These are phyloP conservation scores for Lipotes vexillifer DNA, from an alignment of 2,113 vertebrate species.

Conservation along the genomic window DNA sequence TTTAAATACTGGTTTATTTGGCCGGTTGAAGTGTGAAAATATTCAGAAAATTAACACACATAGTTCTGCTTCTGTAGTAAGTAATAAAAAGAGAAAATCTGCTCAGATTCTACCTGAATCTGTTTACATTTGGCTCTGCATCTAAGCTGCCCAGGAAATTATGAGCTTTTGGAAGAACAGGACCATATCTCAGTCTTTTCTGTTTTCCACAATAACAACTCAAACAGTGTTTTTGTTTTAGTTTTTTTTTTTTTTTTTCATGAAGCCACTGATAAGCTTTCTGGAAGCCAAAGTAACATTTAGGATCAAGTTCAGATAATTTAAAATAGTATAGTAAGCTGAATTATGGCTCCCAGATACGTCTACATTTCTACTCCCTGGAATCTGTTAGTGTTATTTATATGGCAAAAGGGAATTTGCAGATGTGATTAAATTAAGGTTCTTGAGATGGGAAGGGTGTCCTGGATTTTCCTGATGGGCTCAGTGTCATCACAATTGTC, in stretches of 20 bases:
- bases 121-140: neutral
- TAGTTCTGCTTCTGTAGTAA: constrained; percentile 9
- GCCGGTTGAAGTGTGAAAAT: constrained; percentile 57
- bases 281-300: neutral
- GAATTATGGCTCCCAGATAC: neutral
- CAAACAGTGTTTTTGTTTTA: neutral
- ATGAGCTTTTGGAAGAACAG: neutral
- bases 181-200: neutral
- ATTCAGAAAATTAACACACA: constrained; percentile 41
- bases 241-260: neutral
- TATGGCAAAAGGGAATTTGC: neutral
- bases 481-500: neutral
- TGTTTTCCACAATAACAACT: neutral
- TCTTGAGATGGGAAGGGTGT: neutral
- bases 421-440: neutral
- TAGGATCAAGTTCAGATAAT: neutral
- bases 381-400: neutral
- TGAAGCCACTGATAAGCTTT: neutral
- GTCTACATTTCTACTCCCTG: too few species aligned
- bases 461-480: neutral
- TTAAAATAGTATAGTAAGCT: neutral
- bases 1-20: constrained; percentile 53
- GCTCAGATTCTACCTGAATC: neutral
- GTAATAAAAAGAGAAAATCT: neutral
- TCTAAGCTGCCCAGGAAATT: neutral